Percentiles rank a stretch among this genome's conserved stretches.
These are phyloP conservation scores for Callionymus lyra DNA, from an alignment of 2,113 vertebrate species.

Conservation along the genomic window DNA sequence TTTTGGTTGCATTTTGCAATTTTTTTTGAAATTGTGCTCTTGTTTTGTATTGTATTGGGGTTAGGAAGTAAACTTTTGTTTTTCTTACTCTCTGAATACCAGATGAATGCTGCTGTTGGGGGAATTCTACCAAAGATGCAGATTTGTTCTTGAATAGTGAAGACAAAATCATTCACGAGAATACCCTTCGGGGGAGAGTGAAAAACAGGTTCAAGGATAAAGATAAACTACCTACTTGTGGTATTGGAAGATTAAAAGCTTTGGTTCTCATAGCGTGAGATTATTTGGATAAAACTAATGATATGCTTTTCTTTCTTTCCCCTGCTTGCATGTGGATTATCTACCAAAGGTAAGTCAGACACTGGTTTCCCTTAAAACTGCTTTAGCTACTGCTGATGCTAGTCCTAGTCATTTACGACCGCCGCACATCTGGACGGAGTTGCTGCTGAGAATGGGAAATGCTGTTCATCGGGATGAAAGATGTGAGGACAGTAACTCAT, in stretches of 20 bases:
- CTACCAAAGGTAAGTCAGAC: constrained; percentile 44
- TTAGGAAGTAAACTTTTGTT: constrained; percentile 50
- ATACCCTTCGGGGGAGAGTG: constrained; percentile 17
- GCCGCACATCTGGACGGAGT: no score
- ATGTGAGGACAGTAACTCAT: no score
- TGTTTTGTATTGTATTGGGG: constrained; percentile 19
- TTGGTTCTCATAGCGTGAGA: no score
- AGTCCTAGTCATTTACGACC: no score
- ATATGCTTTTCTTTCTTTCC: constrained; percentile 12
- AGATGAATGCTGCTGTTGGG: constrained; percentile 29
- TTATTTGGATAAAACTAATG: constrained; percentile 22
- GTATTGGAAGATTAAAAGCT: no score
- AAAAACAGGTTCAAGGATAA: constrained; percentile 6
- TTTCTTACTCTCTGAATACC: constrained; percentile 37
- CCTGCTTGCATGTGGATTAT: constrained; percentile 31
- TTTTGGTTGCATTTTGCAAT: neutral
- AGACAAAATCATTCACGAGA: constrained; percentile 53
- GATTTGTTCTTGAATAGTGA: constrained; percentile 56
- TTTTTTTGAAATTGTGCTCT: no score
- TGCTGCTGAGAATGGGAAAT: no score
- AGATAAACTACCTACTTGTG: no score
- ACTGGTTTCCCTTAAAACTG: neutral
- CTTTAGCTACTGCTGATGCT: no score
- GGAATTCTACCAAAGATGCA: constrained; percentile 33
- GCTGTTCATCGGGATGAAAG: no score